These are phyloP conservation scores for human DNA, from an alignment of 2,113 vertebrate genomes.

Conservation along the genomic window DNA sequence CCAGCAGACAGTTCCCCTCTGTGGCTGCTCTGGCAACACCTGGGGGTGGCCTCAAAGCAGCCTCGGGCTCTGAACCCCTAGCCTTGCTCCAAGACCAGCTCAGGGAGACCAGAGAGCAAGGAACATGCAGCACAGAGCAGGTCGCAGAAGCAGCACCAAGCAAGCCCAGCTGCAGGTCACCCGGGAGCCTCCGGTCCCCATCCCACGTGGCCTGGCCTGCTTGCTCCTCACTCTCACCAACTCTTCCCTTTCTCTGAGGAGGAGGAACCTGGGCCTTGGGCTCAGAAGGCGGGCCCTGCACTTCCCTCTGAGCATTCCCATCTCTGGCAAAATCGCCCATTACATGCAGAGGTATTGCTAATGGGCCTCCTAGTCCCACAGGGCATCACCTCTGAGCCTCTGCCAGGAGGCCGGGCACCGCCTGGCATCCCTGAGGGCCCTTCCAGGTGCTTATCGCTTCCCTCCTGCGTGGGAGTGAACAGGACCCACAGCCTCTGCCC, in stretches of 20 bases:
- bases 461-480: neutral
- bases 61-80: neutral
- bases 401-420: neutral
- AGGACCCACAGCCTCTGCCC: neutral
- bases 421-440: neutral
- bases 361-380: neutral
- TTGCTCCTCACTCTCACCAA: no score
- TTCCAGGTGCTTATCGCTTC: accelerated
- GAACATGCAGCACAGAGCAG: neutral
- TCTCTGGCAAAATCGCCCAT: neutral
- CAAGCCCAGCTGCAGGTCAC: neutral
- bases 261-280: neutral
- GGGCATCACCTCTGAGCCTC: neutral
- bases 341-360: neutral
- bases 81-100: neutral
- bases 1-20: neutral
- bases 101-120: neutral
- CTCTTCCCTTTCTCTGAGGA: neutral
- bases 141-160: neutral
- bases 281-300: neutral
- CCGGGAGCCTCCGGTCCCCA: accelerated
- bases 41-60: neutral
- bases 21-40: neutral
- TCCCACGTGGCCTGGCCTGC: neutral
- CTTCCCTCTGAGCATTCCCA: neutral